phyloP scores from a whole-genome alignment of 1,140 invertebrate species.

The Hypsibius dujardini region DNA sequence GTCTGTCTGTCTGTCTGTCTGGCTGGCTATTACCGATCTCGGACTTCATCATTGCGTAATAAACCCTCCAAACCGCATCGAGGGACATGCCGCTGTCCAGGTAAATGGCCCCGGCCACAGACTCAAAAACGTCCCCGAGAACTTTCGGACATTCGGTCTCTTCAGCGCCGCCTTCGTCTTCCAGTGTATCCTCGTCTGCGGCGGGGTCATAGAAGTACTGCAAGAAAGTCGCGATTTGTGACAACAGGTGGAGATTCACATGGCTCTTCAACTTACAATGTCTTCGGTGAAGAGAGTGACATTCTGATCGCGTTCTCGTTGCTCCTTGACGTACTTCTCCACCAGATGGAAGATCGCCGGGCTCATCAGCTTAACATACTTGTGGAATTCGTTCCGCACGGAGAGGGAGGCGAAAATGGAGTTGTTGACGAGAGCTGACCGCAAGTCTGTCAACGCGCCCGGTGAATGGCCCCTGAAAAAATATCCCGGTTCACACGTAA shows the following conservation, averaged over 20 bases:
- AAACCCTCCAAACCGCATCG: constrained; percentile 86
- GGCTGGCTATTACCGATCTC: constrained; percentile 67
- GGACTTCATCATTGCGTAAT: constrained; percentile 79
- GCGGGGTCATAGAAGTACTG: constrained; percentile 1
- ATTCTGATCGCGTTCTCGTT: constrained; percentile 76
- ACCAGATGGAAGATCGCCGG: constrained; percentile 77
- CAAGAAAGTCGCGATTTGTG: neutral
- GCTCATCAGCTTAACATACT: constrained; percentile 78
- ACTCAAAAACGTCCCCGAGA: constrained; percentile 96
- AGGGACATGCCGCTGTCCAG: constrained; percentile 82
- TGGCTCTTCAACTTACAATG: neutral
- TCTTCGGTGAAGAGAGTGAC: constrained; percentile 37
- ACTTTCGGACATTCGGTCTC: constrained; percentile 98
- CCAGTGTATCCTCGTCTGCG: constrained; percentile 40
- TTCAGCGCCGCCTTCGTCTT: constrained; percentile 72
- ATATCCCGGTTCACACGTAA: neutral
- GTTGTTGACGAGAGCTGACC: constrained; percentile 95
- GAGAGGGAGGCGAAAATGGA: constrained; percentile 95
- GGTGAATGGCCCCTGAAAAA: constrained; percentile 48
- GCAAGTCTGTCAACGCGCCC: constrained; percentile 82
- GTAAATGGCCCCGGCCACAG: constrained; percentile 89
- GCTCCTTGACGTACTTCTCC: constrained; percentile 78
- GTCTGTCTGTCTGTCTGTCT: too few relatives aligned
- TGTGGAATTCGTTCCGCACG: constrained; percentile 87
- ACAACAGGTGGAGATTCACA: neutral